Percentiles rank a stretch among this genome's conserved stretches.
These are phyloP conservation scores for Notothenia coriiceps DNA, from an alignment of 2,113 vertebrate species.

Conservation along the genomic window DNA sequence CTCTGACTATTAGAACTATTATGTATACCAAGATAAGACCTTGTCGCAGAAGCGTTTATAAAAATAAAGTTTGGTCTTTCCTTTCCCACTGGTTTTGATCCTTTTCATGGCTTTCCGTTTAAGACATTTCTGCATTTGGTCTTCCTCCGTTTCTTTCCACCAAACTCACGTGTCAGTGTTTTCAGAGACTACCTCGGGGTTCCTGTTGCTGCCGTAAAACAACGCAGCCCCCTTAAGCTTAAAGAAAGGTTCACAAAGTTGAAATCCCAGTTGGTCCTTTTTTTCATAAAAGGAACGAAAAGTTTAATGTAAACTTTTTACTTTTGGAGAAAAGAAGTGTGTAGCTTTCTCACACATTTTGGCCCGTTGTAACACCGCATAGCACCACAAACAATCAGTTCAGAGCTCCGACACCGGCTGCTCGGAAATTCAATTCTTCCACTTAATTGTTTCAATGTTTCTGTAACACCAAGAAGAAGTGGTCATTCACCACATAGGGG, in stretches of 20 bases:
- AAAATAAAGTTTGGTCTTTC: slow-evolving; percentile 81
- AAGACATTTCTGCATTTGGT: slow-evolving; percentile 73
- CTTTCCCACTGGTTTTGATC: slow-evolving; percentile 47
- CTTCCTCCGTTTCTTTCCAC: slow-evolving; percentile 24
- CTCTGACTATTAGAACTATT: slow-evolving; percentile 68
- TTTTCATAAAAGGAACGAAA: slow-evolving; percentile 6
- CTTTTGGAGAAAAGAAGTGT: neutral
- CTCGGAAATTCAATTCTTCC: slow-evolving; percentile 18
- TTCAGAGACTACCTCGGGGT: slow-evolving; percentile 63
- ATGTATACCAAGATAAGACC: slow-evolving; percentile 69
- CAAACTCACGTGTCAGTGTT: slow-evolving; percentile 56
- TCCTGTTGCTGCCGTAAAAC: slow-evolving; percentile 3
- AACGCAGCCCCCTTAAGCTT: neutral
- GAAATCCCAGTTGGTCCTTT: neutral
- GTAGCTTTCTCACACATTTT: neutral
- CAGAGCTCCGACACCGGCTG: slow-evolving; percentile 2
- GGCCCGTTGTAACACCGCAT: neutral
- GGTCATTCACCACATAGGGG: neutral
- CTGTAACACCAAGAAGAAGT: neutral
- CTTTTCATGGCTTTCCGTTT: slow-evolving; percentile 72
- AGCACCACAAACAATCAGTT: slow-evolving; percentile 3
- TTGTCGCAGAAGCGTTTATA: slow-evolving; percentile 44
- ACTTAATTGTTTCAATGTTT: slow-evolving; percentile 24
- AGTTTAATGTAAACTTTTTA: slow-evolving; percentile 43
- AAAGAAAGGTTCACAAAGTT: slow-evolving; percentile 32